Base-by-base conservation (phyloP, 2,888 invertebrate genomes). In the Corbicula japonica region DNA sequence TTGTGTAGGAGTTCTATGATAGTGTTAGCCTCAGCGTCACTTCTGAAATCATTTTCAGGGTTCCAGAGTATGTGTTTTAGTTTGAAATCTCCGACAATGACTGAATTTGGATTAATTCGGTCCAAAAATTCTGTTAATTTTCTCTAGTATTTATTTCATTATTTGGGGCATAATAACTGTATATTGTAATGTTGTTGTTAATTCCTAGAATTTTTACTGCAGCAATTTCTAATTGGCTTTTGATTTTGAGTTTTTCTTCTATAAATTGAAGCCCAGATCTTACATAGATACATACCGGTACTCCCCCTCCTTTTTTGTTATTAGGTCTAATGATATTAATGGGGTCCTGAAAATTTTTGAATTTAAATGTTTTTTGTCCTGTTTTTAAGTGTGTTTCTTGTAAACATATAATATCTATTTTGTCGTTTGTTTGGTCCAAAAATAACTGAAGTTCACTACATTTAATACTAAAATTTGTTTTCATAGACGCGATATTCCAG, bases 261-360 rank as follows among this genome's bases (percentile, higher is more conserved):
- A 12, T 32, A 60, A 60, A 60, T 2, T 12, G 12, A 2, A 60
- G 8, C 34, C 38, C 60, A 23, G 23, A 12, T 56, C n/a, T 28
- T 4, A 56, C 56, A 32, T 56, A 34, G 5, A 60, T 60, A 38
- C 60, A 60, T n/a, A n/a, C n/a, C n/a, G n/a, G n/a, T n/a, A 60
- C 18, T 32, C 60, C 60, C 1, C 35, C 60, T 4, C 18, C 21
- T 15, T 26, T n/a, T 4, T 1, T 4, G 4, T 30, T 18, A 21
- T 12, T 23, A 18, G 8, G 54, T 6, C 30, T 28, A 18, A 15
- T 3, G 34, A 32, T 38, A 35, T 35, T 15, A n/a, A 60, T 21
- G 12, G 38, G 60, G n/a, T 60, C 8, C 21, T 60, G 60, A 30
- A 21, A 60, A 1, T 23, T 38, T 23, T 23, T 60, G 1, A 60